These are phyloP conservation scores for Muschampia plurimacula DNA, from an alignment of 2,888 invertebrate genomes.

Conservation along the genomic window DNA sequence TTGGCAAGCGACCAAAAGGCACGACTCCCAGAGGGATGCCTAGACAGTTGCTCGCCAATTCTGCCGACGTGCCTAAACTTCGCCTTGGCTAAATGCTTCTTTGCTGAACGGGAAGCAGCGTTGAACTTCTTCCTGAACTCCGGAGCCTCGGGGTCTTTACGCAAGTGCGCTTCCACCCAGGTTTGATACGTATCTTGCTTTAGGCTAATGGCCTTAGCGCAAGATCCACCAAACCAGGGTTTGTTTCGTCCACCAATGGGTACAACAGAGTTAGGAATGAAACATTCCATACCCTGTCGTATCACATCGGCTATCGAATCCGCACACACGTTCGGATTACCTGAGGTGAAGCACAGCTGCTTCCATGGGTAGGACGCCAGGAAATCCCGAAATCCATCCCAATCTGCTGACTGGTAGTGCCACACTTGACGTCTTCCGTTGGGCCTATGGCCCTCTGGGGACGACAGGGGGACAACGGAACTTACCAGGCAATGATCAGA, in stretches of 20 bases:
- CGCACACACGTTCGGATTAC: neutral
- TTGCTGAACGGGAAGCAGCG: neutral
- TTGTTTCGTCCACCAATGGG: slow-evolving; percentile 2
- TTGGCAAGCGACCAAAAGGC: slow-evolving; percentile 26
- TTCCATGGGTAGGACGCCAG: slow-evolving; percentile 8
- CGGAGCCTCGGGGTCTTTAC: neutral
- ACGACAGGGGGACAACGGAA: neutral
- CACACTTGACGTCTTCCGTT: neutral
- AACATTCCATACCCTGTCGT: slow-evolving; percentile 18
- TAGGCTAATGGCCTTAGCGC: too few relatives aligned
- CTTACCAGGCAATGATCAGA: slow-evolving; percentile 9
- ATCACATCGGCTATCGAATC: slow-evolving; percentile 8
- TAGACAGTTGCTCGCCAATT: neutral
- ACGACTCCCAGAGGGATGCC: neutral
- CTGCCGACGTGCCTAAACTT: neutral
- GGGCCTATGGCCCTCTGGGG: neutral
- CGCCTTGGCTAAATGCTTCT: too few relatives aligned
- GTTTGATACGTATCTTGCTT: neutral
- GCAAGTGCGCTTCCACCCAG: neutral
- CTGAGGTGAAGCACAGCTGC: neutral
- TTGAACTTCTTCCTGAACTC: neutral
- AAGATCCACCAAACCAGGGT: neutral
- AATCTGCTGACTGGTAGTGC: slow-evolving; percentile 5
- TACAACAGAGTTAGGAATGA: slow-evolving; percentile 20
- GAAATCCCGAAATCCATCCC: slow-evolving; percentile 3